phyloP scores from a whole-genome alignment of 2,888 invertebrate genomes.

The Sylvicola fuscatus region DNA sequence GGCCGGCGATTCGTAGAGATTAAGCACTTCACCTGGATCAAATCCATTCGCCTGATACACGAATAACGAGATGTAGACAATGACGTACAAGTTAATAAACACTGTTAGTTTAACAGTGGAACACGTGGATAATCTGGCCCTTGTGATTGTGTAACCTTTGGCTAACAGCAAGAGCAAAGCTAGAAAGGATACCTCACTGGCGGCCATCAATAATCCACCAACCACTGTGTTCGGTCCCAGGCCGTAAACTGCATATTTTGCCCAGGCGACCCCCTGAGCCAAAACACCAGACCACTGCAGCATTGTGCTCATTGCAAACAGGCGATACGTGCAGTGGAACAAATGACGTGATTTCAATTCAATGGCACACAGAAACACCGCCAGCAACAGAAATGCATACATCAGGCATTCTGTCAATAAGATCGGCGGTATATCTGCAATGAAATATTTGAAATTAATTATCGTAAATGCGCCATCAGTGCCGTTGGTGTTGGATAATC shows the following conservation, averaged over 20 bases:
- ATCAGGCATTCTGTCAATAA: constrained; percentile 52
- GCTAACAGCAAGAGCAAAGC: constrained; percentile 61
- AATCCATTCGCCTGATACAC: constrained; percentile 71
- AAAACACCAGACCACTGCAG: constrained; percentile 51
- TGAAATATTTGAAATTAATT: constrained; percentile 6
- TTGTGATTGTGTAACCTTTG: constrained; percentile 79
- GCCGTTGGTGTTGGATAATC: not conserved
- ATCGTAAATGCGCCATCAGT: constrained; percentile 1
- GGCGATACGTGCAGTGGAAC: constrained; percentile 72
- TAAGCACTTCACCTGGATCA: constrained; percentile 78
- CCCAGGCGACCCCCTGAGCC: constrained; percentile 45
- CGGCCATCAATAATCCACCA: constrained; percentile 46
- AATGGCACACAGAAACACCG: constrained; percentile 51
- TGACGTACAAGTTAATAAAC: constrained; percentile 56
- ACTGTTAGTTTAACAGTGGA: constrained; percentile 57
- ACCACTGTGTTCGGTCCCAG: constrained; percentile 30
- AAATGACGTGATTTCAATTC: constrained; percentile 60
- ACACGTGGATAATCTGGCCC: constrained; percentile 51
- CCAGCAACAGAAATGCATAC: constrained; percentile 48
- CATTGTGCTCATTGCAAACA: constrained; percentile 52
- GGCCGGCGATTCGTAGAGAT: constrained; percentile 77
- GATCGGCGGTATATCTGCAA: constrained; percentile 68
- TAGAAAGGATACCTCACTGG: constrained; percentile 55
- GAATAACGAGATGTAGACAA: constrained; percentile 54
- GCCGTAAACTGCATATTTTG: constrained; percentile 60